These are phyloP conservation scores for Drosophila quasianomalipes DNA, from an alignment of 2,888 invertebrate species.

Conservation along the genomic window DNA sequence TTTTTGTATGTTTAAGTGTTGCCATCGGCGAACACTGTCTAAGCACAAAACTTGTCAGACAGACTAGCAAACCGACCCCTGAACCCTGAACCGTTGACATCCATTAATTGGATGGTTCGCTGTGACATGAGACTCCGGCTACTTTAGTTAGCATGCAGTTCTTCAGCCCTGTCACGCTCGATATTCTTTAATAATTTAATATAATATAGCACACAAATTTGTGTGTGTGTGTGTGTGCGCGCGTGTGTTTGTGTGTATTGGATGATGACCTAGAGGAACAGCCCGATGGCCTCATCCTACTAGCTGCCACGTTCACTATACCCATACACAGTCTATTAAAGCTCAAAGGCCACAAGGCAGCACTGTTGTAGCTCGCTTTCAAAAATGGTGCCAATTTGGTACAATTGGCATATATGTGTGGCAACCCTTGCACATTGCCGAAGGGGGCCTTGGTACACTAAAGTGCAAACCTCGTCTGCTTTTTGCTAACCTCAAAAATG, in stretches of 20 bases:
- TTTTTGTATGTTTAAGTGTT: not conserved
- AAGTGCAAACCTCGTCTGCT: not conserved
- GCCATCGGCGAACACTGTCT: conserved; percentile 4
- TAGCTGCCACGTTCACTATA: not conserved
- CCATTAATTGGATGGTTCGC: conserved; percentile 45
- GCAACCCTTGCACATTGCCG: not conserved
- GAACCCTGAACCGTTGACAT: conserved; percentile 37
- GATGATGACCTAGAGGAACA: not conserved
- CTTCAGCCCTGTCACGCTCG: conserved; percentile 38
- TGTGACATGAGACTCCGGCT: conserved; percentile 11
- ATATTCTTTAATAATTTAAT: conserved; percentile 61
- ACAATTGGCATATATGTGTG: conserved; percentile 23
- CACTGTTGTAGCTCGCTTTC: not conserved
- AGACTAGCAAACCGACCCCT: conserved; percentile 10
- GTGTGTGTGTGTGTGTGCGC: not conserved
- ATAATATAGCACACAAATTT: conserved; percentile 8
- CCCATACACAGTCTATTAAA: not conserved
- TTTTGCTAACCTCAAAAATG: not conserved
- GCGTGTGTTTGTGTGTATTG: not conserved
- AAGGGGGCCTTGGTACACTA: not conserved
- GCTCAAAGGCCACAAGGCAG: not conserved
- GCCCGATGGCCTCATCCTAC: not conserved
- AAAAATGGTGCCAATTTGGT: not conserved
- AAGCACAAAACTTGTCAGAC: conserved; percentile 1
- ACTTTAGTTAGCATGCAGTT: conserved; percentile 13